Percentiles rank a stretch among this genome's conserved stretches.
phyloP scores from a whole-genome alignment of 2,113 vertebrate genomes.

The Microtus richardsoni region DNA sequence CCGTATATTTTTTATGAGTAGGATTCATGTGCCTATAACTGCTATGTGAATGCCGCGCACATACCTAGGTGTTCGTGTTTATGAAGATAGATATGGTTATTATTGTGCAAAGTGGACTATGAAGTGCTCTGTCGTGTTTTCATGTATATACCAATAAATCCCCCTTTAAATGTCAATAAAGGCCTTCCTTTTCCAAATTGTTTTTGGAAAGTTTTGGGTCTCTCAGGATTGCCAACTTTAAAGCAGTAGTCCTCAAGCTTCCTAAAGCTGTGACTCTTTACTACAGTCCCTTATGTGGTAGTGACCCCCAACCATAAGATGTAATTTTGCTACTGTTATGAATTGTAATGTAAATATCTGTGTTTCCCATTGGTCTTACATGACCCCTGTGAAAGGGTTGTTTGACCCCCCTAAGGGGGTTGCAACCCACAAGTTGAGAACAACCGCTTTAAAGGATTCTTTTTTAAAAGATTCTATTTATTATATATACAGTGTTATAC shows the following conservation, averaged over 20 bases:
- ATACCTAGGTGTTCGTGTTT: background rate
- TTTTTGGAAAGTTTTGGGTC: background rate
- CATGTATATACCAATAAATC: background rate
- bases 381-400: background rate
- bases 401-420: background rate
- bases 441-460: background rate
- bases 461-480: no score
- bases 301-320: background rate
- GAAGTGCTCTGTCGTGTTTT: background rate
- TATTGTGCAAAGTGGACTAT: background rate
- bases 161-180: background rate
- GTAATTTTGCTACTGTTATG: background rate
- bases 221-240: background rate
- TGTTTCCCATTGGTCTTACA: background rate
- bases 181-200: background rate
- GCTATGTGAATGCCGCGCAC: background rate
- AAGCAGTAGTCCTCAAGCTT: background rate
- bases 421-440: background rate
- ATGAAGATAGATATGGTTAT: background rate
- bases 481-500: no score
- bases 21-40: background rate
- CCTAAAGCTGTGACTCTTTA: no score
- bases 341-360: background rate
- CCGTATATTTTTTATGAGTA: background rate
- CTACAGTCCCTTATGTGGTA: background rate